Base-by-base conservation (phyloP, 1,140 invertebrate species). In the Cyclargus thomasi region DNA sequence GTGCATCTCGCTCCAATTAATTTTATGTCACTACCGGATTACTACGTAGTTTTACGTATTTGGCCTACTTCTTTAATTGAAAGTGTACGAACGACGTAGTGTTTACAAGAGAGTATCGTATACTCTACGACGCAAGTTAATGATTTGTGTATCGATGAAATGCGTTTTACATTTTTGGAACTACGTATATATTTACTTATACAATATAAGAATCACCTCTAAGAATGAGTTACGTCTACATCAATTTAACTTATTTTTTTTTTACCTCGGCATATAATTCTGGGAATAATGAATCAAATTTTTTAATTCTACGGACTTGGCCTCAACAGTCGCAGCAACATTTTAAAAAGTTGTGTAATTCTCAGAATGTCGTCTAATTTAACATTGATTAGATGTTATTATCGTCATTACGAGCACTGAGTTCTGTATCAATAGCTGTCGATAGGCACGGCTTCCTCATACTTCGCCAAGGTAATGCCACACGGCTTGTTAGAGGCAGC, bases 1-100 rank as follows among this genome's bases (percentile, higher is more conserved):
- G 66, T 76, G 65, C 70, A 66, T 88, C 82, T 73, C 74, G 71
- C 73, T 82, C 75, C 67, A 66, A 69, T 73, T 74, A 75, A 64
- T 71, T 69, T 69, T 68, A 70, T 74, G 64, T 72, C 78, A 86
- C 84, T 88, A 78, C 85, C 86, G 85, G 86, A 86, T 87, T 88
- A 83, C 75, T 77, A 64, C 73, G 80, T 20, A 59, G 20, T 59
- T 59, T 59, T 59, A 59, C 18, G 55, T 59, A 21, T 59, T 59
- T 59, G 55, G 55, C 55, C 55, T 21, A 59, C 55, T 20, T 59
- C 10, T 20, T 59, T 6, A 23, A 62, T 62, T 62, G 59, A 16
- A 23, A 14, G 21, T 23, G 16, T 16, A 8, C 20, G 10, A 11
- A 23, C 21, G 14, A 10, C 59, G 23, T 22, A 16, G 16, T 16